Base-by-base conservation (phyloP, 2,888 invertebrate species). In the Ephialtes manifestator region DNA sequence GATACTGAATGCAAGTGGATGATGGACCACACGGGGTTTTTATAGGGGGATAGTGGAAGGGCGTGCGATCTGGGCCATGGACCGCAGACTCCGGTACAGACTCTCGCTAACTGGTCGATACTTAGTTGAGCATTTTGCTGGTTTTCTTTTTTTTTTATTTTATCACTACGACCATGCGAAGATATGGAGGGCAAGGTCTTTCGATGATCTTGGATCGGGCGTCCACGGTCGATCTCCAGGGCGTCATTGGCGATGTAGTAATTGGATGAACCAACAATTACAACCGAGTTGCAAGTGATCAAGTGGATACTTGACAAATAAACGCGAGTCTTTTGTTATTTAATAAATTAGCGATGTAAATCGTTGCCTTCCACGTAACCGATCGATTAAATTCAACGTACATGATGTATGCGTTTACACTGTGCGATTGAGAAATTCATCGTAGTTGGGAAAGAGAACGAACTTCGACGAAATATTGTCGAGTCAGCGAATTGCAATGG, bases 1-100 rank as follows among this genome's bases (percentile, higher is more conserved):
- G 53, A 84, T 78, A 81, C 77, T 77, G 89, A 92, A 89, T 92
- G 91, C 91, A 87, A 88, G 86, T 85, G 84, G 81, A 86, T 83
- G 91, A 90, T 89, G 86, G 87, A 78, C 84, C 83, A 68, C 77
- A 39, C 75, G 81, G 84, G 78, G 88, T 89, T 92, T 92, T 94
- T 93, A 94, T 93, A 93, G 87, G 84, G 60, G 80, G 76, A 85
- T 75, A 43, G 88, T 91, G 89, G 92, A 93, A 93, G 93, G 93
- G 92, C 92, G 89, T 81, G 63, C 60, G 84, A 94, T 92, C 93
- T 93, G 92, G 93, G 94, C 93, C 94, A 94, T 89, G 94, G 94
- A 93, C 92, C 91, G 88, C 81, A 87, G 70, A 77, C 60, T 81
- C 81, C 79, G 80, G 60, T 71, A 35, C 48, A 28, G 82, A 81